Conservation (phyloP, 1,140 invertebrate species). For the Bombus pascuorum region DNA sequence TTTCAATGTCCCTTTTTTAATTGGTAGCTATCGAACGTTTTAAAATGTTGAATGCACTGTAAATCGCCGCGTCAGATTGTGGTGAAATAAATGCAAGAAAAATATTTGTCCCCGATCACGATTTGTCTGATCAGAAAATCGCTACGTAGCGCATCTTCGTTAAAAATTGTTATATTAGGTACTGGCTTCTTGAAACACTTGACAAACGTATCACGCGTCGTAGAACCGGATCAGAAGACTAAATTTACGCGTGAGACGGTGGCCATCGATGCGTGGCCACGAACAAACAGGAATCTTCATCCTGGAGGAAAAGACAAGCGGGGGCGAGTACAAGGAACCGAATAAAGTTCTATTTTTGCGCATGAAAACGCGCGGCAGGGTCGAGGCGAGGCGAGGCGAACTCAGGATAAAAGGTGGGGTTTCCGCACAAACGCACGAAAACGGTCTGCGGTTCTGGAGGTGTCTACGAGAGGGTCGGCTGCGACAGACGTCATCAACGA, state of each 20-base stretch:
- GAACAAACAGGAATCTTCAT: background rate
- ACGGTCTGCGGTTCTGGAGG: constrained; percentile 23
- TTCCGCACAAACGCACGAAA: constrained; percentile 17
- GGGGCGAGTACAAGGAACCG: background rate
- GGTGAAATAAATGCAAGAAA: too few species aligned
- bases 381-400: too few species aligned
- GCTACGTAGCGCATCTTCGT: background rate
- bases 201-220: background rate
- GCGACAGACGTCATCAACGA: constrained; percentile 40
- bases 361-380: background rate
- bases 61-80: too few species aligned
- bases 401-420: constrained; percentile 12
- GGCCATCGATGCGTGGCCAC: background rate
- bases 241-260: background rate
- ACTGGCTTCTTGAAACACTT: background rate
- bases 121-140: too few species aligned
- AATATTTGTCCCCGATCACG: too few species aligned
- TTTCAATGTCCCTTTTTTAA: too few species aligned
- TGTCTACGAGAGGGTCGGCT: constrained; percentile 21
- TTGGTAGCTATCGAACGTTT: too few species aligned
- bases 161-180: background rate
- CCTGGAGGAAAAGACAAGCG: background rate
- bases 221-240: background rate
- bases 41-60: too few species aligned
- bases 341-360: constrained; percentile 33